A percentile compares a stretch with the other conserved stretches of the same genome.
Evolutionary conservation across 2,888 invertebrate genomes (phyloP).

Genomic region (Harmothoe impar): DNA sequence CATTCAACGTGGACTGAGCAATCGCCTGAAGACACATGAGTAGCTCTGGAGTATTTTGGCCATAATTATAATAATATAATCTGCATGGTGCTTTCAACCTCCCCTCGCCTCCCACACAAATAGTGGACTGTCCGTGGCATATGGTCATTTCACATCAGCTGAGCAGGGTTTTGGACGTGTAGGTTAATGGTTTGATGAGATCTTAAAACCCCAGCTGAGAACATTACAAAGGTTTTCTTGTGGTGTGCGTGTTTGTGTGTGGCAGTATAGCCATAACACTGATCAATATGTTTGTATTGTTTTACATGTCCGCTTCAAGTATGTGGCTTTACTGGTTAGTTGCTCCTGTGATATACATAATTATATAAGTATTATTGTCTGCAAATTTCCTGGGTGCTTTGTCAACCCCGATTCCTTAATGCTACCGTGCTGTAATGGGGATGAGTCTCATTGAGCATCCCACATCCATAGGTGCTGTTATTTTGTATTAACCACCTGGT

Average conservation of each 20-base stretch:
- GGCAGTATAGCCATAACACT: neutral
- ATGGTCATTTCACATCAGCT: neutral
- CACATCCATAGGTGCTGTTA: too few relatives aligned
- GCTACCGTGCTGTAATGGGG: too few relatives aligned
- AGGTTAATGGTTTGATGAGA: neutral
- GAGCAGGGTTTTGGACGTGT: neutral
- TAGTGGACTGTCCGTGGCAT: conserved; percentile 17
- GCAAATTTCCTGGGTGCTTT: too few relatives aligned
- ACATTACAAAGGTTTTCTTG: neutral
- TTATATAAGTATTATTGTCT: too few relatives aligned
- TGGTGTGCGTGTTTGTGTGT: neutral
- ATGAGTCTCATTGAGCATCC: too few relatives aligned
- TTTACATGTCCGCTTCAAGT: neutral
- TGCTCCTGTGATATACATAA: too few relatives aligned
- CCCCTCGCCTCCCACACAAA: neutral
- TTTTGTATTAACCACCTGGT: neutral
- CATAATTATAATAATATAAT: too few relatives aligned
- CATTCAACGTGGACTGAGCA: neutral
- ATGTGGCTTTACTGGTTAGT: neutral
- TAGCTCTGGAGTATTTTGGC: too few relatives aligned
- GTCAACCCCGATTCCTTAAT: too few relatives aligned
- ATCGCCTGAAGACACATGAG: too few relatives aligned
- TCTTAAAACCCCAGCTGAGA: neutral
- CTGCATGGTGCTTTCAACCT: neutral
- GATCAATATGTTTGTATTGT: neutral